These are phyloP conservation scores for Vollenhovia emeryi DNA, from an alignment of 1,140 invertebrate species.

Conservation along the genomic window DNA sequence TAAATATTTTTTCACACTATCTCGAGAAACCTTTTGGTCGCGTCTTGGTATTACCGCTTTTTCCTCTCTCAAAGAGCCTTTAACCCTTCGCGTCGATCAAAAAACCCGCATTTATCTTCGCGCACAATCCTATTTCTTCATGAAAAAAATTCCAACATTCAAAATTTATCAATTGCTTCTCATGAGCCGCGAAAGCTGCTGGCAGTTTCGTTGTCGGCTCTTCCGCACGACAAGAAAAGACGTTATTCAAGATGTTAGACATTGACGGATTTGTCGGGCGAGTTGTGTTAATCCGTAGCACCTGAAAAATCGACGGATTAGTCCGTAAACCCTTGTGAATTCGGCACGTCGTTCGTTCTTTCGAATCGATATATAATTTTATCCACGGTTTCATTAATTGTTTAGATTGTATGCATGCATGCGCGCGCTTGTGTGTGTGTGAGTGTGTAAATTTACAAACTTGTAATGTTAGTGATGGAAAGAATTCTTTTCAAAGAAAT, in stretches of 20 bases:
- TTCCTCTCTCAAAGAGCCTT: conserved; percentile 15
- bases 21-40: conserved; percentile 27
- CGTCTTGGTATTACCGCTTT: neutral
- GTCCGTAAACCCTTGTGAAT: conserved; percentile 50
- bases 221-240: conserved; percentile 33
- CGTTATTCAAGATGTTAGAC: conserved; percentile 76
- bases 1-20: conserved; percentile 56
- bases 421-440: neutral
- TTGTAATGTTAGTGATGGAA: too few species aligned
- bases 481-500: too few species aligned
- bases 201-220: conserved; percentile 60
- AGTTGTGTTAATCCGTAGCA: conserved; percentile 62
- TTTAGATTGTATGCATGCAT: neutral
- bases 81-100: conserved; percentile 69
- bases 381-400: neutral
- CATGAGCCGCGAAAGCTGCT: conserved; percentile 49
- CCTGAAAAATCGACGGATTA: conserved; percentile 81
- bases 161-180: conserved; percentile 73
- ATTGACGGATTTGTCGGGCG: conserved; percentile 77
- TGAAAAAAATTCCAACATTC: conserved; percentile 65
- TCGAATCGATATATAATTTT: neutral
- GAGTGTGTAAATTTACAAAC: neutral
- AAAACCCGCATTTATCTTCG: conserved; percentile 69
- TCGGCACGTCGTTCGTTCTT: conserved; percentile 25
- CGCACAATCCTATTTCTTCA: conserved; percentile 23